Base-by-base conservation (phyloP, 2,113 vertebrate species). In the Heterotilapia buettikoferi region DNA sequence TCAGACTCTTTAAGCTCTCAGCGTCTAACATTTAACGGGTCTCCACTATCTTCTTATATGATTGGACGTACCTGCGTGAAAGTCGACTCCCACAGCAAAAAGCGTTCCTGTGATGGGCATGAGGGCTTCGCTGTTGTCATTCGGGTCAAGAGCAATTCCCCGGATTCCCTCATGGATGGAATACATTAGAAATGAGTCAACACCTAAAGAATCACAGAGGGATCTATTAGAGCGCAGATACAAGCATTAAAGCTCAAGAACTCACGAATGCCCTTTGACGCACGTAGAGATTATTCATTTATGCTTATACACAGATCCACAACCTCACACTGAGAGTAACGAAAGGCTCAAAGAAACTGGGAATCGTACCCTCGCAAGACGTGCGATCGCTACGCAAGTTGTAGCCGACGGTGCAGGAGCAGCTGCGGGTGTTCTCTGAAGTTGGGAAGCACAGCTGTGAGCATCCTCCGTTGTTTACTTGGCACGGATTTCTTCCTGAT, bases 181-280 rank as follows among this genome's bases (percentile, higher is more conserved):
- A 88, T 99, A 99, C 97, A 99, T 98, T 31, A 99, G 96, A 93
- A 99, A 99, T 11, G 98, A 98, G 83, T 98, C 98, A 89, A 99
- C 96, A 83, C 99, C 99, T 99, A 80, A 16, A 84, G 50, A 82
- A 78, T 73, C n/a, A 61, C 53, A 86, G 9, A 31, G 81, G 13
- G 1, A 45, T 2, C 33, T 5, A 10, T 87, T 78, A 86, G 1
- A 16, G 3, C 7, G 2, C 7, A 43, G 85, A 78, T 33, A 43
- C 8, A 45, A 9, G 7, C 5, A 40, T 21, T 8, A 5, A 57
- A 59, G 33, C 63, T 40, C n/a, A 18, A 19, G 5, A 29, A 57
- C 80, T 66, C 19, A 68, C 9, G 1, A 68, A 36, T 2, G 13
- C 21, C 13, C n/a, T 61, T 68, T 68, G 36, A 52, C 6, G 1